A percentile compares a stretch with the other conserved stretches of the same genome.
Conservation (phyloP, 2,888 invertebrate species). For the Imbricaverruca yamaguchii region DNA sequence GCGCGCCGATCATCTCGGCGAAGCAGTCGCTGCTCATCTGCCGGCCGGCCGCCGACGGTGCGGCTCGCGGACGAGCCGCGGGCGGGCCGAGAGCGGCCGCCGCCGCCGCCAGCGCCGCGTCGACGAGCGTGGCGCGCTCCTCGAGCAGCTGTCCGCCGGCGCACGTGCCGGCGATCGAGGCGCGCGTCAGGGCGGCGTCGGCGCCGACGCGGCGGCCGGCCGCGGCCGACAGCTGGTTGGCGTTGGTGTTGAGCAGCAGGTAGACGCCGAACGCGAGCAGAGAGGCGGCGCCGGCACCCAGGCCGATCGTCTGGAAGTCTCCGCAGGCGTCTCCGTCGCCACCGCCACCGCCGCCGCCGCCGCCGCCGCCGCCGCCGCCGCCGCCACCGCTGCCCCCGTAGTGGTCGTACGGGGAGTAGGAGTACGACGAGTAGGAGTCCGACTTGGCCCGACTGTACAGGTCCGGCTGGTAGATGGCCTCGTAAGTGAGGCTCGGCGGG, state of each 20-base stretch:
- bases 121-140: background rate
- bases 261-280: background rate
- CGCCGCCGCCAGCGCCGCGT: background rate
- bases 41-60: background rate
- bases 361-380: background rate
- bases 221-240: background rate
- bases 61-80: background rate
- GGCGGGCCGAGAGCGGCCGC: background rate
- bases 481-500: background rate
- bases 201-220: background rate
- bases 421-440: background rate
- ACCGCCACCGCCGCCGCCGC: background rate
- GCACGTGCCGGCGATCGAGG: background rate
- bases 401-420: background rate
- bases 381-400: background rate
- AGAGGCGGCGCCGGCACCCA: constrained; percentile 4
- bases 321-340: background rate
- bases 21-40: background rate
- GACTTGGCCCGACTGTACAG: background rate
- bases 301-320: constrained; percentile 4
- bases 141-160: background rate
- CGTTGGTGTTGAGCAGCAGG: background rate
- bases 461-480: background rate
- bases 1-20: constrained; percentile 1
- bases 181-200: background rate